Evolutionary conservation across 92 coral and sea anemone species (phyloP).

Genomic region (Zoanthus sansibaricus): DNA sequence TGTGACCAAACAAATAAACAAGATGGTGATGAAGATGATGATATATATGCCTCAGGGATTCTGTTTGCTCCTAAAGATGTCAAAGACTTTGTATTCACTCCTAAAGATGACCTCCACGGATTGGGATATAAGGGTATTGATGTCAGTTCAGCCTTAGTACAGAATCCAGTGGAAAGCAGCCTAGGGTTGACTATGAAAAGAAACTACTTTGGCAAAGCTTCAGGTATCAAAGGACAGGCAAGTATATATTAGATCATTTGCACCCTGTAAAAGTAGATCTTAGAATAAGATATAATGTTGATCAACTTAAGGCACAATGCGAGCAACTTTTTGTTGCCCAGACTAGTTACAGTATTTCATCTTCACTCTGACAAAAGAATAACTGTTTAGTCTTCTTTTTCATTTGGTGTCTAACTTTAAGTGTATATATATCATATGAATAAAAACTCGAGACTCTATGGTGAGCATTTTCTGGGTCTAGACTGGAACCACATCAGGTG

Average conservation of each 20-base stretch:
- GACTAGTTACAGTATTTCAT: no score
- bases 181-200: slow-evolving; percentile 58
- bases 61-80: slow-evolving; percentile 98
- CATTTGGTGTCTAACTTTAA: no score
- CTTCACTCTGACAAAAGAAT: no score
- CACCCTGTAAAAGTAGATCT: background rate
- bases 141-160: slow-evolving; percentile 70
- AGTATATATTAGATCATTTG: background rate
- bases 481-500: no score
- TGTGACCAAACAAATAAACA: background rate
- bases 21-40: slow-evolving; percentile 40
- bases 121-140: slow-evolving; percentile 92
- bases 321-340: no score
- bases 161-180: slow-evolving; percentile 44
- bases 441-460: no score
- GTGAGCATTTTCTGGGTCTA: no score
- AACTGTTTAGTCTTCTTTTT: no score
- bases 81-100: slow-evolving; percentile 68
- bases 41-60: slow-evolving; percentile 88
- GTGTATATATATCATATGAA: no score
- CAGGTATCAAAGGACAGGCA: slow-evolving; percentile 90
- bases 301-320: no score
- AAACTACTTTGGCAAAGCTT: slow-evolving; percentile 53
- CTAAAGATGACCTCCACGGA: slow-evolving; percentile 94
- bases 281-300: no score